phyloP scores from a whole-genome alignment of 2,113 vertebrate genomes.

The Kryptolebias marmoratus region DNA sequence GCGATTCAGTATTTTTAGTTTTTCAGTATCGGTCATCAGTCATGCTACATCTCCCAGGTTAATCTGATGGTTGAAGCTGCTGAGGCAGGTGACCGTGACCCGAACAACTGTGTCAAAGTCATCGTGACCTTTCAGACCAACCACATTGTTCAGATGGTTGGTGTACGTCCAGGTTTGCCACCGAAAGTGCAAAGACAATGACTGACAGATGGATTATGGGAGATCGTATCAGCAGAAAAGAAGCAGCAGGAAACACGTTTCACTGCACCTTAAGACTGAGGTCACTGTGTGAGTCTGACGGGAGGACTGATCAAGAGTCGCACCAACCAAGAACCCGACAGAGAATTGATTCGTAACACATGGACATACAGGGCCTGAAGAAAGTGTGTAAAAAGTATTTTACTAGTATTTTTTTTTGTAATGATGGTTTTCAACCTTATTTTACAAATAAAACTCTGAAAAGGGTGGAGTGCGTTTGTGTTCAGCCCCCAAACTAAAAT shows the following conservation, averaged over 20 bases:
- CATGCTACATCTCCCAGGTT: slow-evolving; percentile 5
- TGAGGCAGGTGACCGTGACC: neutral
- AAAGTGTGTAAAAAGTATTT: too few relatives aligned
- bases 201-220: neutral
- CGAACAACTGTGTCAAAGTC: neutral
- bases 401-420: too few relatives aligned
- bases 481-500: too few relatives aligned
- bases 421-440: too few relatives aligned
- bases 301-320: too few relatives aligned
- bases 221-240: neutral
- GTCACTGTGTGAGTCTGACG: too few relatives aligned
- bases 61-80: slow-evolving; percentile 12
- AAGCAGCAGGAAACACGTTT: neutral
- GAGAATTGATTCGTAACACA: too few relatives aligned
- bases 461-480: too few relatives aligned
- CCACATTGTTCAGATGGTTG: slow-evolving; percentile 41
- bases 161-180: neutral
- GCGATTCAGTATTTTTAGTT: neutral
- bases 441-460: too few relatives aligned
- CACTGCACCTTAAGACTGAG: neutral
- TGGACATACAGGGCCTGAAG: too few relatives aligned
- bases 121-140: neutral
- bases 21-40: neutral
- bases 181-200: neutral
- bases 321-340: too few relatives aligned